Percentiles rank a stretch among this genome's conserved stretches.
These are phyloP conservation scores for Ellobius talpinus DNA, from an alignment of 2,113 vertebrate genomes.

Conservation along the genomic window DNA sequence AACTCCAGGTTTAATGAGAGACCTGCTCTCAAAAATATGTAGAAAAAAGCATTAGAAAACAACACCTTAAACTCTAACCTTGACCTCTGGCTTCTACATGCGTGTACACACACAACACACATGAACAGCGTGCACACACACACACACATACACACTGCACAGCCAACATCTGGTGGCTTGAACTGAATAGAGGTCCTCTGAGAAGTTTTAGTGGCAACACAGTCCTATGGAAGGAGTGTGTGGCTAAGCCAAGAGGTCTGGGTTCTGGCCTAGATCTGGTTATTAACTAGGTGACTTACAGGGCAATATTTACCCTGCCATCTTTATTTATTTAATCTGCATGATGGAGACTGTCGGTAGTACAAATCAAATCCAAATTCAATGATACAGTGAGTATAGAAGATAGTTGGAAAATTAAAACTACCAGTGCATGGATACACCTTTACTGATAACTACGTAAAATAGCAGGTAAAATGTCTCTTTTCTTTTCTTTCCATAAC, in stretches of 20 bases:
- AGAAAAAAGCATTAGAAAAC: too few relatives aligned
- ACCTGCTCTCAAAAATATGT: not conserved
- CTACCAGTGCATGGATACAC: not conserved
- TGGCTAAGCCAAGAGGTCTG: not conserved
- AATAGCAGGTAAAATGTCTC: conserved; percentile 1
- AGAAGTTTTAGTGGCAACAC: not conserved
- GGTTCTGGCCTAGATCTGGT: not conserved
- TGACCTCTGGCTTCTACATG: not conserved
- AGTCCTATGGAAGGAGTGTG: fast-evolving
- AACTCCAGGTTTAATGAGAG: not conserved
- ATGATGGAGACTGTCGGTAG: not conserved
- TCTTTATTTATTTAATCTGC: not conserved
- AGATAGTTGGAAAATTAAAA: conserved; percentile 21
- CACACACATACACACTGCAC: not conserved
- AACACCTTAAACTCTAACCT: too few relatives aligned
- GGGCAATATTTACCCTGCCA: not conserved
- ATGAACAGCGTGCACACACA: not conserved
- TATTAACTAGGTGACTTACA: not conserved
- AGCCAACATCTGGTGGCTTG: too few relatives aligned
- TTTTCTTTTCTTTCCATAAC: not conserved
- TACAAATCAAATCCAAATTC: conserved; percentile 27
- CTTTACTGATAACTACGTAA: conserved; percentile 1
- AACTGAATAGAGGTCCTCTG: not conserved
- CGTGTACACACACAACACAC: too few relatives aligned
- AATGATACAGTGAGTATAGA: not conserved